A percentile compares a stretch with the other conserved stretches of the same genome.
Evolutionary conservation across 2,113 vertebrate species (phyloP).

Genomic region (Colius striatus): DNA sequence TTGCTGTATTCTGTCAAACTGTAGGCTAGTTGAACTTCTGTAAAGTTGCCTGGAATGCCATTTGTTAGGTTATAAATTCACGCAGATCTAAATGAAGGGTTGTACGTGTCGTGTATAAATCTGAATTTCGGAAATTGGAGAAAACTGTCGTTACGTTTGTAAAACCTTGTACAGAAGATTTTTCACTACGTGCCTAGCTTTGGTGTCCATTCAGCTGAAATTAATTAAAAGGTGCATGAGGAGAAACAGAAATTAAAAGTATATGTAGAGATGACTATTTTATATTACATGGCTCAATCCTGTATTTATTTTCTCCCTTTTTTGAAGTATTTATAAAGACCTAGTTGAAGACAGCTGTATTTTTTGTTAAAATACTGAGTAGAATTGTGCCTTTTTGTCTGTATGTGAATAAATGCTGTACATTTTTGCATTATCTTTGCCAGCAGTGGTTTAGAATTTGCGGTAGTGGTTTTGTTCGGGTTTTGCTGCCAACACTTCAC

Average conservation of each 20-base stretch:
- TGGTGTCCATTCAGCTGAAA: slow-evolving; percentile 84
- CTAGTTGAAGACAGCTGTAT: slow-evolving; percentile 86
- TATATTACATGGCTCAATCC: slow-evolving; percentile 84
- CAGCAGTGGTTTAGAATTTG: slow-evolving; percentile 15
- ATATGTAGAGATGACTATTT: slow-evolving; percentile 88
- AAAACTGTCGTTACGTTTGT: slow-evolving; percentile 76
- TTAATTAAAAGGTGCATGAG: slow-evolving; percentile 82
- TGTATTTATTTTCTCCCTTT: slow-evolving; percentile 86
- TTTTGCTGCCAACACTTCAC: background rate
- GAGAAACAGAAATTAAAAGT: slow-evolving; percentile 77
- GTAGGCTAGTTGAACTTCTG: slow-evolving; percentile 78
- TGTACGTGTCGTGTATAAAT: slow-evolving; percentile 74
- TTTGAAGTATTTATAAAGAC: slow-evolving; percentile 88
- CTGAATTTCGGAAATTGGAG: slow-evolving; percentile 63
- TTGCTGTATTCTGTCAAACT: slow-evolving; percentile 69
- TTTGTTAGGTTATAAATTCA: slow-evolving; percentile 74
- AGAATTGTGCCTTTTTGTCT: slow-evolving; percentile 90
- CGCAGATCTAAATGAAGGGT: slow-evolving; percentile 72
- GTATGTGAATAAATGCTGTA: slow-evolving; percentile 89
- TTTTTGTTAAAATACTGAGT: slow-evolving; percentile 86
- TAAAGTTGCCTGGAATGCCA: slow-evolving; percentile 79
- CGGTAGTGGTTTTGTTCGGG: background rate
- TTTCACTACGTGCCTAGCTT: slow-evolving; percentile 87
- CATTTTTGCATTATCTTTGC: slow-evolving; percentile 80
- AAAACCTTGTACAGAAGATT: slow-evolving; percentile 81